Base-by-base conservation (phyloP, 2,113 vertebrate species). In the Pyxicephalus adspersus region DNA sequence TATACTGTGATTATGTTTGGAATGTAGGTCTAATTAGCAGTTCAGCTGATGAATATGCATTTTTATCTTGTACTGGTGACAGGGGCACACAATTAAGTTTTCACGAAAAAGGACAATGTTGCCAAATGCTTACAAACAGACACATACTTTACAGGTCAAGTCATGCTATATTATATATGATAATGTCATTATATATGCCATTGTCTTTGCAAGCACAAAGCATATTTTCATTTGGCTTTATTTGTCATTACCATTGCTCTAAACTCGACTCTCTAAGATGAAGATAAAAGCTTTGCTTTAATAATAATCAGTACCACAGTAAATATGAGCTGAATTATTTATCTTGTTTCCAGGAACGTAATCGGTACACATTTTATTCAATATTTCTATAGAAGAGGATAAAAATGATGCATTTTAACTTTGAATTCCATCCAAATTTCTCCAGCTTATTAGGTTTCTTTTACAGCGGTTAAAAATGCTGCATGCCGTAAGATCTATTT, bases 391-490 rank as follows among this genome's bases (percentile, higher is more conserved):
- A 78, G 76, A 78, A 29, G 45, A 52, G 28, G 50, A 28, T 45
- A 58, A 66, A 58, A 78, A 78, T 78, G 28, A 78, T 78, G 64
- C 57, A 51, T 29, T 77, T 57, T 77, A 64, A 68, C 64, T 67
- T 78, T 78, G 76, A 67, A 57, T 52, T 68, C 58, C 64, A 58
- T 38, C 64, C 64, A 68, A 78, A 60, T 78, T 58, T 34, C 15
- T 34, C 54, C 64, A 67, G 64, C 52, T 78, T 78, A 78, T 77
- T 77, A 77, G 34, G 19, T 64, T 26, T 64, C 9, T 54, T 45
- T 77, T 38, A 64, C 63, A 78, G 63, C 50, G 66, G 76, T 67
- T 78, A 66, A 78, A 67, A 77, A 64, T 67, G 76, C 11, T 31
- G 64, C 28, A 20, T 23, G 57, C 51, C 57, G 28, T 67, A 67